Evolutionary conservation across 2,888 invertebrate species (phyloP).

Genomic region (Hypercompe scribonia): DNA sequence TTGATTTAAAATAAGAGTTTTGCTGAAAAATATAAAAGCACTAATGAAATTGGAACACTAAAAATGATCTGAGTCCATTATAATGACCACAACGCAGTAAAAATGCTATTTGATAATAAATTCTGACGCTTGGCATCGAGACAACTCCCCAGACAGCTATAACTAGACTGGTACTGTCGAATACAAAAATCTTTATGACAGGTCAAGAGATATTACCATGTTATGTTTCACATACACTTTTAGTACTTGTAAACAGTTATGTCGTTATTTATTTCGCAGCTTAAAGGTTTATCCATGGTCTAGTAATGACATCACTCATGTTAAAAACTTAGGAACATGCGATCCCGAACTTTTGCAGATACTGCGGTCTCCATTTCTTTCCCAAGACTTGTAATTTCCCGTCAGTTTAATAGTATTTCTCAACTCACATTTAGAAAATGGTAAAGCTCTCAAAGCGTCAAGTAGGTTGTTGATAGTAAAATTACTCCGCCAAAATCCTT

Average conservation of each 20-base stretch:
- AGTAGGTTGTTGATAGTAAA: background rate
- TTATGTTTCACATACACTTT: background rate
- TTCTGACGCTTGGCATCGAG: conserved; percentile 10
- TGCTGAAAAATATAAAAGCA: background rate
- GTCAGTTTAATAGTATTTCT: no score
- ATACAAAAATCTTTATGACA: background rate
- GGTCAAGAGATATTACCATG: background rate
- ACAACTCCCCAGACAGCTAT: background rate
- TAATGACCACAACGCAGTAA: conserved; percentile 3
- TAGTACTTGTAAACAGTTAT: no score
- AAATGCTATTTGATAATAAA: conserved; percentile 9
- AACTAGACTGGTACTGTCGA: conserved; percentile 2
- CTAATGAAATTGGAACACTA: background rate
- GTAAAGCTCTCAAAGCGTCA: background rate
- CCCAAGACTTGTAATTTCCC: background rate
- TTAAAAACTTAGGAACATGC: background rate
- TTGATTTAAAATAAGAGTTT: background rate
- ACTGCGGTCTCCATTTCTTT: background rate
- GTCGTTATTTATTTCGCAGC: no score
- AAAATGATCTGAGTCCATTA: background rate
- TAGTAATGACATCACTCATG: background rate
- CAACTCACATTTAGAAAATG: background rate
- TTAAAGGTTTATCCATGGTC: no score
- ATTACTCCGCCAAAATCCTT: no score
- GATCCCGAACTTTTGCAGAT: background rate